Percentiles rank a stretch among this genome's conserved stretches.
phyloP scores from a whole-genome alignment of 2,113 vertebrate species.

The Myotis lucifugus region DNA sequence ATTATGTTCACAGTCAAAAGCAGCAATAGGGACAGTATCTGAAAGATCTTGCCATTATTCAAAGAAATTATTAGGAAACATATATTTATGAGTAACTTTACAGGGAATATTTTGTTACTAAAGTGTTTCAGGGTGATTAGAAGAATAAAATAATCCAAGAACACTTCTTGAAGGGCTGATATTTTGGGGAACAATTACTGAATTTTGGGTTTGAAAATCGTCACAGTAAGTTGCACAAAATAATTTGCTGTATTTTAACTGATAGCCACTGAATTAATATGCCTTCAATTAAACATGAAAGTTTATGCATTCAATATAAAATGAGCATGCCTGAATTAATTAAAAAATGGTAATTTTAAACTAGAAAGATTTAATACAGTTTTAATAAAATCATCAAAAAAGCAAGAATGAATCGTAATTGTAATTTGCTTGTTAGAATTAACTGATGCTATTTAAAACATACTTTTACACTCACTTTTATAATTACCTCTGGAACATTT shows the following conservation, averaged over 20 bases:
- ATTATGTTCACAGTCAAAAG: neutral
- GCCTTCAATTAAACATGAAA: neutral
- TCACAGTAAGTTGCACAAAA: slow-evolving; percentile 22
- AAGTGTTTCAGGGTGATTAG: neutral
- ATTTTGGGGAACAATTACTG: neutral
- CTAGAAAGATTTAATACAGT: neutral
- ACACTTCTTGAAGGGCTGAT: neutral
- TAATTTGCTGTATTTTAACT: slow-evolving; percentile 24
- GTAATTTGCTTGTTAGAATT: neutral
- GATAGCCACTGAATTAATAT: neutral
- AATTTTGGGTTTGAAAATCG: slow-evolving; percentile 31
- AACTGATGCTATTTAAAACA: neutral
- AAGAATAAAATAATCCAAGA: neutral
- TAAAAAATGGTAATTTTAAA: slow-evolving; percentile 1
- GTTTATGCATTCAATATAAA: slow-evolving; percentile 49
- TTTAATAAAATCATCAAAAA: neutral
- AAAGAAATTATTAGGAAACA: neutral
- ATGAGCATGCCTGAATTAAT: slow-evolving; percentile 17
- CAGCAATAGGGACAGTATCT: neutral
- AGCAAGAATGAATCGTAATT: neutral
- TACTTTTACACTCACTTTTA: neutral
- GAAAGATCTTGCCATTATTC: neutral
- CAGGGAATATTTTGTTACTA: neutral
- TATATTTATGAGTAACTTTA: neutral
- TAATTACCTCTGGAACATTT: slow-evolving; percentile 24